A percentile compares a stretch with the other conserved stretches of the same genome.
Evolutionary conservation across 2,888 invertebrate species (phyloP).

Genomic region (Drosophila limbata): DNA sequence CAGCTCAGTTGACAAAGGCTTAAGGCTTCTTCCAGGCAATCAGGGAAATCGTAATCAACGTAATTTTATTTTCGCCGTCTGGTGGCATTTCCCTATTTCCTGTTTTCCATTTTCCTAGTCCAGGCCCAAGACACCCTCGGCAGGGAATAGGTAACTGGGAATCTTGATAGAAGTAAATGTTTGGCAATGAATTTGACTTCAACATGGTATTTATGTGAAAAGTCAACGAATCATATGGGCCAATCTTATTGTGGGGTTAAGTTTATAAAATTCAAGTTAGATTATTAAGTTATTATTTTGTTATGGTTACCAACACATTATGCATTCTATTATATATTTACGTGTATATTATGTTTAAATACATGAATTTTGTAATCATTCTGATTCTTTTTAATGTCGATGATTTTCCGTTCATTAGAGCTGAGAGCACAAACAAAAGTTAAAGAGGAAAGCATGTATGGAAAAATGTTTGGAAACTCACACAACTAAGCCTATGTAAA

Average conservation of each 20-base stretch:
- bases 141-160: not conserved
- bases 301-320: slow-evolving; percentile 5
- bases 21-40: slow-evolving; percentile 22
- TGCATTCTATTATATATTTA: not conserved
- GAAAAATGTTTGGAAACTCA: not conserved
- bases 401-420: not conserved
- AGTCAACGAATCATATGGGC: not conserved
- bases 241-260: not conserved
- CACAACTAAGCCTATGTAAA: not conserved
- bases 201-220: not conserved
- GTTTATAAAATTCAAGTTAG: slow-evolving; percentile 3
- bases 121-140: not conserved
- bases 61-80: slow-evolving; percentile 61
- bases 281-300: slow-evolving; percentile 5
- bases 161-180: slow-evolving; percentile 13
- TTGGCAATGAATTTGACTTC: slow-evolving; percentile 2
- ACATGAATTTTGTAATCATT: not conserved
- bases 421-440: not conserved
- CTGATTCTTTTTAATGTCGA: not conserved
- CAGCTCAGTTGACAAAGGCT: slow-evolving; percentile 6
- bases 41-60: slow-evolving; percentile 37
- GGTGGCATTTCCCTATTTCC: slow-evolving; percentile 33
- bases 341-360: not conserved
- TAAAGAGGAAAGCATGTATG: not conserved
- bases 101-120: not conserved